Evolutionary conservation across 2,797 vertebrate species (phyloP), one percentile per base, ranked within the genome.

Genomic region (Dryobates pubescens): DNA sequence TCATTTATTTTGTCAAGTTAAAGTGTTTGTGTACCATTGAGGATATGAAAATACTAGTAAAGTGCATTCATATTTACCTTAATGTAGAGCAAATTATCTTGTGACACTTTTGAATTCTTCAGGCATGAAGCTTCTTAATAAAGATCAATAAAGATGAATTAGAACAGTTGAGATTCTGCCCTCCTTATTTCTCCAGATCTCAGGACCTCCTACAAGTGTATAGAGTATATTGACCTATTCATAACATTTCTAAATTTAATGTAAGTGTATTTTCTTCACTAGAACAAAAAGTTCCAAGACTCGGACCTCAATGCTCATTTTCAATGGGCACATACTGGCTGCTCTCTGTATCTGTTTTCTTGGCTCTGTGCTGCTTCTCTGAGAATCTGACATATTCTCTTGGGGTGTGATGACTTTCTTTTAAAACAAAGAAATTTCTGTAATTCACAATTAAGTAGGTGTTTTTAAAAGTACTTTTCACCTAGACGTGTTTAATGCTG

Each of bases 381-480:
- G 41, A 61, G 17, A 92, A 71, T 43, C 82, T 68, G 7, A 15
- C 7, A 4, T 49, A 30, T 34, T 68, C 7, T 17, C 4, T 22
- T 51, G 16, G 17, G 3, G 9, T n/a, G 3, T 0, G 1, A 17
- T 8, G 9, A 70, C 4, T 6, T 3, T 6, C 43, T 29, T 29
- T 36, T 45, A 13, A 29, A 59, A 19, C 57, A 29, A n/a, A 1
- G 3, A 57, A 22, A 8, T 34, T 67, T 57, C 15, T 4, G 2
- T 47, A 67, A 38, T 29, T 82, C 17, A 34, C 49, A 56, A 54
- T 8, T 41, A 86, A 72, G 9, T 23, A 73, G 12, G 26, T 13
- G 26, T 78, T 63, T 58, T 0, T 2, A 27, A 45, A 78, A 68
- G 7, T 16, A 19, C 9, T 57, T 51, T 38, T 80, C 7, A 32